Conservation (phyloP, 92 coral and sea anemone species). For the Montipora capitata region DNA sequence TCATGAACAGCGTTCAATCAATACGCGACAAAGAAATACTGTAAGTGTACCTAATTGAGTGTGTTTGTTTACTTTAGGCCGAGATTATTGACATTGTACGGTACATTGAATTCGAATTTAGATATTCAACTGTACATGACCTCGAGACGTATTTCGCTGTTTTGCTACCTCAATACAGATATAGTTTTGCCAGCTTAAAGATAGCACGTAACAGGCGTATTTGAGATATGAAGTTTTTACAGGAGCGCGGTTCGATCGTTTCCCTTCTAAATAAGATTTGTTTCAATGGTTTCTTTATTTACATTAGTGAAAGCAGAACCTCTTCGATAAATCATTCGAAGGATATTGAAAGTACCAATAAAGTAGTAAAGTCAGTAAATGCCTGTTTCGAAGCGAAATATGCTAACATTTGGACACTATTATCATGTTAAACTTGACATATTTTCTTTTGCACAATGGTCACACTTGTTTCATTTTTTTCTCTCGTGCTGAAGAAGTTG, state of each 20-base stretch:
- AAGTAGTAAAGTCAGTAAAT: constrained; percentile 18
- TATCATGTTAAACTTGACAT: no score
- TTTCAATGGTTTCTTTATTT: no score
- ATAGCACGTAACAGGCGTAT: neutral
- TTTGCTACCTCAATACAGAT: neutral
- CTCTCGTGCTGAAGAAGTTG: neutral
- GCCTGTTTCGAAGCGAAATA: neutral
- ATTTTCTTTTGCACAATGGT: neutral
- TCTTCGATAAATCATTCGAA: constrained; percentile 12
- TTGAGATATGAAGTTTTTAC: neutral
- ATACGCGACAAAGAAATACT: neutral
- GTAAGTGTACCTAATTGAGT: neutral
- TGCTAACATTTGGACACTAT: no score
- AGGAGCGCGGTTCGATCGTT: neutral
- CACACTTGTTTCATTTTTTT: neutral
- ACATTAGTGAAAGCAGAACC: neutral
- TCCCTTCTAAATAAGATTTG: no score
- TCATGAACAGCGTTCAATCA: neutral
- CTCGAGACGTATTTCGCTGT: neutral
- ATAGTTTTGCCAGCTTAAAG: neutral
- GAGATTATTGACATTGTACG: neutral
- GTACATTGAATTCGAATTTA: neutral
- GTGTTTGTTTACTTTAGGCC: neutral
- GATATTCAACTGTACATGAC: neutral
- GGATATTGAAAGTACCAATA: neutral